Conservation (phyloP, 2,797 vertebrate genomes). For the Strix occidentalis region DNA sequence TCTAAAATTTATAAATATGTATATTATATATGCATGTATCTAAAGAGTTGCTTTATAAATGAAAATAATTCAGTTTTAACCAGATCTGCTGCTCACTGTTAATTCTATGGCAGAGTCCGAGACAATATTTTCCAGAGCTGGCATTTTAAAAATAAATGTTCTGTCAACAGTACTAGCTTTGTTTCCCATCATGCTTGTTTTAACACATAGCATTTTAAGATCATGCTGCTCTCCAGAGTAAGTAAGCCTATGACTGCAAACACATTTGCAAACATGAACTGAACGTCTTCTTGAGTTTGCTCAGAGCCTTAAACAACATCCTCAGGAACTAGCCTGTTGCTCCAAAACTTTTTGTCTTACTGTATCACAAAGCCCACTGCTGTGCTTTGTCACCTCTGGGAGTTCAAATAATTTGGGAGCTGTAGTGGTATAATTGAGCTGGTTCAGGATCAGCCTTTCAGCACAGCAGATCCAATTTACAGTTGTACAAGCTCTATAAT, state of each 20-base stretch:
- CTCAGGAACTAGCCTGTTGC: neutral
- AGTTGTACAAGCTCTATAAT: neutral
- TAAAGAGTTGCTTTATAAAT: neutral
- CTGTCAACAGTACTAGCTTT: neutral
- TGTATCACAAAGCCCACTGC: neutral
- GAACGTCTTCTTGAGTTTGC: neutral
- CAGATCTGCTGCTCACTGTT: neutral
- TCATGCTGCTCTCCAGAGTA: neutral
- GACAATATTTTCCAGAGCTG: neutral
- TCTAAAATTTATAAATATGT: neutral
- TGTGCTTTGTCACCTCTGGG: neutral
- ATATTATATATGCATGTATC: rapidly evolving
- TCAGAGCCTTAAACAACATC: neutral
- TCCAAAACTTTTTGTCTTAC: neutral
- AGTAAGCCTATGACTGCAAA: neutral
- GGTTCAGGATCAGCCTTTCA: neutral
- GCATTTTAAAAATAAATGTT: neutral
- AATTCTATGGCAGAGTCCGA: neutral
- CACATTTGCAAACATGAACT: neutral
- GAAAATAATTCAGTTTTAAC: neutral
- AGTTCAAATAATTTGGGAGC: neutral
- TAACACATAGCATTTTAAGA: neutral
- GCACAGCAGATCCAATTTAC: neutral
- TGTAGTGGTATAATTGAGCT: neutral
- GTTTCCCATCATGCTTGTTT: neutral